Evolutionary conservation across 2,113 vertebrate genomes (phyloP).

Genomic region (Otis tarda): DNA sequence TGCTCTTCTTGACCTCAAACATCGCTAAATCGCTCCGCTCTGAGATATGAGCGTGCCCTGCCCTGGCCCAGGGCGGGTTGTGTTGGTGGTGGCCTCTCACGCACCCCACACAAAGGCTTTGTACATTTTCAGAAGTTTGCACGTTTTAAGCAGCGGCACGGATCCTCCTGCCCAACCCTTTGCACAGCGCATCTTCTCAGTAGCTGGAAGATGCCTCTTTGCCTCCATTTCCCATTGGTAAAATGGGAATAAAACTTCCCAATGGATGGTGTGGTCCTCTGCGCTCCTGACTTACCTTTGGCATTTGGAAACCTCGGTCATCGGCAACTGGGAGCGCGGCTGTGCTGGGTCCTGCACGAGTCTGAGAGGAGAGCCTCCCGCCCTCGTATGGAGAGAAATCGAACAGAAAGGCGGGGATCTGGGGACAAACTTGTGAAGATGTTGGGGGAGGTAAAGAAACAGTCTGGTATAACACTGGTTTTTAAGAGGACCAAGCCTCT

Average conservation of each 20-base stretch:
- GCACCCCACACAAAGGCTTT: background rate
- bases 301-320: background rate
- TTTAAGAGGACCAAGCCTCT: background rate
- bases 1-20: accelerated
- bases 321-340: too few relatives aligned
- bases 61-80: background rate
- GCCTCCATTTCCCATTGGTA: background rate
- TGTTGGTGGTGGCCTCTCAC: accelerated
- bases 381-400: accelerated
- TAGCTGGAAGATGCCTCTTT: background rate
- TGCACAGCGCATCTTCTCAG: accelerated
- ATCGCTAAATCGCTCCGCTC: accelerated
- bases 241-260: background rate
- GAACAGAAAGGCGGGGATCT: background rate
- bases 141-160: accelerated
- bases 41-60: accelerated
- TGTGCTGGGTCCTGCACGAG: accelerated
- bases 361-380: background rate
- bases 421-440: background rate
- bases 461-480: background rate
- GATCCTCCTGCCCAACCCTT: background rate
- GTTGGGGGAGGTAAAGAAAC: accelerated
- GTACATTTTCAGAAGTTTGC: too few relatives aligned
- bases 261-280: background rate
- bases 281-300: background rate